phyloP scores from a whole-genome alignment of 2,113 vertebrate genomes.

The Neolamprologus ventralis region DNA sequence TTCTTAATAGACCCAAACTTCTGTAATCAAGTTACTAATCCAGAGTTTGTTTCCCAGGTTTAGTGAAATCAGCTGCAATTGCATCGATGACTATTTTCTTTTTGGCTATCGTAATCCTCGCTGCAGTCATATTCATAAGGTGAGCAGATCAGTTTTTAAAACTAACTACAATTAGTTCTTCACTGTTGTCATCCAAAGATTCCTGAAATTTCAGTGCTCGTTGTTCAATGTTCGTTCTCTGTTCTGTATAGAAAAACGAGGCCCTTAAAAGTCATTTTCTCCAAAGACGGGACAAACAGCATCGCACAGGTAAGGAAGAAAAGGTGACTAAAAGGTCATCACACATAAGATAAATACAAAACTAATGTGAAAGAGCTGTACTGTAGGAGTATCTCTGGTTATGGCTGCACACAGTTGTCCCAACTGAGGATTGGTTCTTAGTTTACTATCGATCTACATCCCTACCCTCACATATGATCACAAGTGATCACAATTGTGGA shows the following conservation, averaged over 20 bases:
- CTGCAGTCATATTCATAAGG: not conserved
- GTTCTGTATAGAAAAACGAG: not conserved
- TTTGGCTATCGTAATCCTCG: not conserved
- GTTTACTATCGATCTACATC: not conserved
- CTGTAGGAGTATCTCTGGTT: not conserved
- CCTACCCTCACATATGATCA: not conserved
- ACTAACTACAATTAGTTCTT: accelerated
- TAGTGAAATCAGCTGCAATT: not conserved
- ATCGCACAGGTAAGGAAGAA: not conserved
- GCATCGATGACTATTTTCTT: not conserved
- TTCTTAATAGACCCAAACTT: not conserved
- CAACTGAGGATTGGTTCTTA: not conserved
- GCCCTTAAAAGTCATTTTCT: not conserved
- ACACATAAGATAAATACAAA: not conserved
- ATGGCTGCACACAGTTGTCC: not conserved
- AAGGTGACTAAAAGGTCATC: accelerated
- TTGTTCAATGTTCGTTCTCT: not conserved
- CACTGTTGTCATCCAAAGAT: not conserved
- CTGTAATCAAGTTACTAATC: not conserved
- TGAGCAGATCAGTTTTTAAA: not conserved
- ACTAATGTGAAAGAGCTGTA: not conserved
- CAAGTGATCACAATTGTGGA: not conserved
- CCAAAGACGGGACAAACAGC: not conserved
- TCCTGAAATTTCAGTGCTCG: accelerated
- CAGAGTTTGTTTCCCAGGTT: not conserved